Base-by-base conservation (phyloP, 92 coral and sea anemone genomes). In the Metridium senile region DNA sequence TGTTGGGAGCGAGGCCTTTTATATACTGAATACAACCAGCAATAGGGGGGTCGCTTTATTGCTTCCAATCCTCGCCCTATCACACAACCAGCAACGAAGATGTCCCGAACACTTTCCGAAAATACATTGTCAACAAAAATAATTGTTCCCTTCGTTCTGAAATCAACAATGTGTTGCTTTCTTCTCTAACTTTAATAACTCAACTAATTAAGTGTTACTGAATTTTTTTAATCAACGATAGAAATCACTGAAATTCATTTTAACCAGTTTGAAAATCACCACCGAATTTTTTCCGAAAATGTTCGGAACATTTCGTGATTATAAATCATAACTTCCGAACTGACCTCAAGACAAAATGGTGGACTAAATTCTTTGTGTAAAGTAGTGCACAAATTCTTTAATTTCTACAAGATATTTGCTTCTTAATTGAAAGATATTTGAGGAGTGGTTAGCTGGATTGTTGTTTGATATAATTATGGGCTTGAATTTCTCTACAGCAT, bases 11-110 rank as follows among this genome's bases (percentile, higher is more conserved):
- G 88, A 82, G 93, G 93, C 86, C 74, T 29, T 91, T 91, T 81
- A 89, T 89, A 89, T 89, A 85, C 58, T 75, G 81, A 88, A 85
- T 86, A 62, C 77, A 58, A 69, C 70, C 66, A 72, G 79, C 88
- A 89, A 88, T 91, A 75, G 97, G 97, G 97, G 97, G 97, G 97
- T 76, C 64, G 31, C 49, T 74, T 74, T 85, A 91, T 88, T 91
- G 89, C 66, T 80, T 68, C 66, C 45, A 51, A 33, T 73, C 25
- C 23, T n/a, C 31, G 4, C 89, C 89, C 93, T 84, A 28, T 79
- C 28, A 26, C 33, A 30, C 13, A 17, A 19, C 58, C 20, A 20
- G 43, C 45, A 11, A 1, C 69, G n/a, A 28, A 1, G 20, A 29
- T 1, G 4, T 4, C n/a, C 29, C 45, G 39, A 59, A 31, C 6